phyloP scores from a whole-genome alignment of 2,797 vertebrate species.

The Semotilus atromaculatus region DNA sequence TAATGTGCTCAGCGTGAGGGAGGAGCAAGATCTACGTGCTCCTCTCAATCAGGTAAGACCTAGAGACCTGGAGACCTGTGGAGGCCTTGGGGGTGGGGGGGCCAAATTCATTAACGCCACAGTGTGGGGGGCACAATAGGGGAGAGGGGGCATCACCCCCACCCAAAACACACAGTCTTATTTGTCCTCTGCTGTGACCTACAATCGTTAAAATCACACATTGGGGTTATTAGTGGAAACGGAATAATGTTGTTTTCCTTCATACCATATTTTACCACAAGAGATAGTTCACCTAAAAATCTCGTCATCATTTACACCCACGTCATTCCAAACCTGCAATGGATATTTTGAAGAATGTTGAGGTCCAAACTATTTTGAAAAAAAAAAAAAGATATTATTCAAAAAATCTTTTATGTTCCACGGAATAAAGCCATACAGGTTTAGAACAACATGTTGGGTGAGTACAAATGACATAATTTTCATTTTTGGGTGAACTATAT shows the following conservation, averaged over 20 bases:
- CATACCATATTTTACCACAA: neutral
- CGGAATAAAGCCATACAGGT: neutral
- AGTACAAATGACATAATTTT: neutral
- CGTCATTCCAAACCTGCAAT: neutral
- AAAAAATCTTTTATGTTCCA: neutral
- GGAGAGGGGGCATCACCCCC: conserved; percentile 35
- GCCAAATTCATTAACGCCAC: conserved; percentile 65
- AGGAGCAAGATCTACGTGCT: conserved; percentile 48
- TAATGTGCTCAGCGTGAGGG: conserved; percentile 75
- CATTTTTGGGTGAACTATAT: neutral
- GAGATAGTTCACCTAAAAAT: neutral
- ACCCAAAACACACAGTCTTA: conserved; percentile 39
- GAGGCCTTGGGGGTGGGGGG: conserved; percentile 50
- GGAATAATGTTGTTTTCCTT: neutral
- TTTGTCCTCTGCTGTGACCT: conserved; percentile 53
- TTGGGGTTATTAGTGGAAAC: conserved; percentile 5
- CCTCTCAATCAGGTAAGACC: conserved; percentile 64
- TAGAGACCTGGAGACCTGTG: conserved; percentile 47
- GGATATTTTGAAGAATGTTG: neutral
- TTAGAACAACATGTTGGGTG: neutral
- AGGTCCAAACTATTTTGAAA: neutral
- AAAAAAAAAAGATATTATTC: neutral
- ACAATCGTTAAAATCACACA: conserved; percentile 30
- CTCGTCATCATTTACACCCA: neutral
- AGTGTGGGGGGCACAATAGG: conserved; percentile 48